phyloP scores from a whole-genome alignment of 2,888 invertebrate genomes.

The Oeneis ivallda region DNA sequence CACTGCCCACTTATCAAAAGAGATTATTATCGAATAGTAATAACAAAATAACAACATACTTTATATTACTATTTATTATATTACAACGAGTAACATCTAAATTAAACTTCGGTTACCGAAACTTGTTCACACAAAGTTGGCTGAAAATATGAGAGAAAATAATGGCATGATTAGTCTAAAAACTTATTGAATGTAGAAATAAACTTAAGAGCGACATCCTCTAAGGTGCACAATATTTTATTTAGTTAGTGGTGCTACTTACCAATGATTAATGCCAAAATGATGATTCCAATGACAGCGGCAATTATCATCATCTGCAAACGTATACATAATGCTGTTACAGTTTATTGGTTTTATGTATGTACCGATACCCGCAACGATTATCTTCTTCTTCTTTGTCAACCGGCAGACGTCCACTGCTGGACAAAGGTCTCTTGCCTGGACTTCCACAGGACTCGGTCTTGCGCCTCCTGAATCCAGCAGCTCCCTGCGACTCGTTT shows the following conservation, averaged over 20 bases:
- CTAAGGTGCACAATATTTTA: conserved; percentile 43
- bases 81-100: conserved; percentile 73
- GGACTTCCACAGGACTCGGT: too few species aligned
- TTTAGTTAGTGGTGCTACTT: conserved; percentile 62
- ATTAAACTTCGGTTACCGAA: conserved; percentile 74
- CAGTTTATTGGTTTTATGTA: too few species aligned
- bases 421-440: too few species aligned
- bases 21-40: conserved; percentile 58
- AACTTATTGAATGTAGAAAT: conserved; percentile 48
- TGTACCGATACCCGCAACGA: too few species aligned
- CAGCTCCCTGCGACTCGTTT: too few species aligned
- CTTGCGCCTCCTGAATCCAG: too few species aligned
- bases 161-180: conserved; percentile 68
- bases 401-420: too few species aligned
- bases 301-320: conserved; percentile 94
- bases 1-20: conserved; percentile 72
- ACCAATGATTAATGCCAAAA: conserved; percentile 95
- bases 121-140: conserved; percentile 80
- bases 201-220: conserved; percentile 42
- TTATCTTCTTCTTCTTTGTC: too few species aligned
- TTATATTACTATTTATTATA: conserved; percentile 62
- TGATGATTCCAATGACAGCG: conserved; percentile 91
- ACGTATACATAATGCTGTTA: conserved; percentile 42
- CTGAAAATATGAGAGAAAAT: conserved; percentile 76
- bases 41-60: conserved; percentile 65